These are phyloP conservation scores for Yponomeuta sedellus DNA, from an alignment of 2,888 invertebrate genomes.

Conservation along the genomic window DNA sequence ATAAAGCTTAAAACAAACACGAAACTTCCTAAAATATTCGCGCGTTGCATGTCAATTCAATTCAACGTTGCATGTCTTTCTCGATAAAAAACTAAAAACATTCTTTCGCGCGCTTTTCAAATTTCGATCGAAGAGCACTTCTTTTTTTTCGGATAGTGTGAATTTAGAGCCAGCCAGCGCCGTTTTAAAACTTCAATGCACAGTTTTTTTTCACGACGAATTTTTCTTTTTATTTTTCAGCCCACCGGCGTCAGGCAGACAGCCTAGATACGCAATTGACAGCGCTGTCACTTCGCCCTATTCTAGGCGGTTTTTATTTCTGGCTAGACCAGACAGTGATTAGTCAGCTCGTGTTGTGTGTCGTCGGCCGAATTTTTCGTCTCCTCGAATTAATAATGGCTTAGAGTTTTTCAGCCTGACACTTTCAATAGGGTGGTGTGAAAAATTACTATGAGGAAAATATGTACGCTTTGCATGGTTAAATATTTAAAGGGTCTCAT, in stretches of 20 bases:
- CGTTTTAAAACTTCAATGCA: conserved; percentile 3
- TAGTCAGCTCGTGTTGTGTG: conserved; percentile 49
- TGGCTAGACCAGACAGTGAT: conserved; percentile 45
- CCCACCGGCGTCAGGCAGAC: conserved; percentile 21
- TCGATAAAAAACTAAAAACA: not conserved
- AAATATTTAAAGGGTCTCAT: too few relatives aligned
- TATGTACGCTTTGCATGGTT: not conserved
- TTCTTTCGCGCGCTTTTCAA: conserved; percentile 24
- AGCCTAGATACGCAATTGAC: conserved; percentile 40
- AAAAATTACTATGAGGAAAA: too few relatives aligned
- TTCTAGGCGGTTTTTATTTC: conserved; percentile 37
- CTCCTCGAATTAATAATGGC: conserved; percentile 22
- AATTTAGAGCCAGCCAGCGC: conserved; percentile 35
- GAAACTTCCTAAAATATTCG: not conserved
- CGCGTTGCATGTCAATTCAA: not conserved
- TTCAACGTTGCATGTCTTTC: not conserved
- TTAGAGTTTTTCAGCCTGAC: not conserved
- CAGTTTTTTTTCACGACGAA: conserved; percentile 1
- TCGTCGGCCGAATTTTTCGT: conserved; percentile 37
- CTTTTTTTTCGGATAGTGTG: conserved; percentile 38
- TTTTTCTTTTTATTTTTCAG: conserved; percentile 18
- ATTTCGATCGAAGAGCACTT: conserved; percentile 24
- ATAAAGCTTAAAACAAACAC: not conserved
- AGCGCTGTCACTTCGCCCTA: conserved; percentile 42
- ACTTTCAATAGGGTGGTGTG: not conserved